Conservation (phyloP, 2,888 invertebrate genomes). For the Plagiodera versicolora region DNA sequence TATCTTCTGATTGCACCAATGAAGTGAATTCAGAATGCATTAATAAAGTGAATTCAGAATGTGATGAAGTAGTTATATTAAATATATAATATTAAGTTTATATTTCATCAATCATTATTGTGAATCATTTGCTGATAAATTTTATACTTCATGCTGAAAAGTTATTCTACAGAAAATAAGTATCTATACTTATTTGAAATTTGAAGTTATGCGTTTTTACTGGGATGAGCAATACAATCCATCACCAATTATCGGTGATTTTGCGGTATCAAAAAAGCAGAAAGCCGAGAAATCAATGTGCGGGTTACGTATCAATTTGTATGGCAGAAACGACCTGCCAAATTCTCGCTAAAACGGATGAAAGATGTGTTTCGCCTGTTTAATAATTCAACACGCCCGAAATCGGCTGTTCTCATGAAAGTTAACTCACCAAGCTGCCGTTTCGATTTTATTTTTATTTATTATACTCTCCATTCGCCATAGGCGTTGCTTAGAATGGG, state of each 20-base stretch:
- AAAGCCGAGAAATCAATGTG: background rate
- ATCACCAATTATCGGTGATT: background rate
- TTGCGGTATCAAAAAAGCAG: background rate
- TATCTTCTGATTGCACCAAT: too few species aligned
- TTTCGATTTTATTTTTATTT: constrained; percentile 1
- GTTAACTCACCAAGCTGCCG: background rate
- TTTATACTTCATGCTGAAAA: too few species aligned
- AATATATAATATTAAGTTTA: too few species aligned
- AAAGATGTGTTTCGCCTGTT: constrained; percentile 1
- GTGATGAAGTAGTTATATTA: too few species aligned
- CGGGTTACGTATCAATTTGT: constrained; percentile 6
- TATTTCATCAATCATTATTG: too few species aligned
- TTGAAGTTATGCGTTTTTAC: too few species aligned
- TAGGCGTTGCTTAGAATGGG: background rate
- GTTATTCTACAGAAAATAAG: too few species aligned
- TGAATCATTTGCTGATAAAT: too few species aligned
- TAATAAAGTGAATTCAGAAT: too few species aligned
- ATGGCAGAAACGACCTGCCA: constrained; percentile 8
- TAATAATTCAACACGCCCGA: constrained; percentile 10
- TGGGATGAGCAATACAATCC: too few species aligned
- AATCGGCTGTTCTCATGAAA: background rate
- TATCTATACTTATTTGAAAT: too few species aligned
- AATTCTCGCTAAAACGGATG: constrained; percentile 17
- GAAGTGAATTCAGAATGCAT: too few species aligned
- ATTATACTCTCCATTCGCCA: background rate